Evolutionary conservation across 2,113 vertebrate genomes (phyloP).

Genomic region (Kobus ellipsiprymnus): DNA sequence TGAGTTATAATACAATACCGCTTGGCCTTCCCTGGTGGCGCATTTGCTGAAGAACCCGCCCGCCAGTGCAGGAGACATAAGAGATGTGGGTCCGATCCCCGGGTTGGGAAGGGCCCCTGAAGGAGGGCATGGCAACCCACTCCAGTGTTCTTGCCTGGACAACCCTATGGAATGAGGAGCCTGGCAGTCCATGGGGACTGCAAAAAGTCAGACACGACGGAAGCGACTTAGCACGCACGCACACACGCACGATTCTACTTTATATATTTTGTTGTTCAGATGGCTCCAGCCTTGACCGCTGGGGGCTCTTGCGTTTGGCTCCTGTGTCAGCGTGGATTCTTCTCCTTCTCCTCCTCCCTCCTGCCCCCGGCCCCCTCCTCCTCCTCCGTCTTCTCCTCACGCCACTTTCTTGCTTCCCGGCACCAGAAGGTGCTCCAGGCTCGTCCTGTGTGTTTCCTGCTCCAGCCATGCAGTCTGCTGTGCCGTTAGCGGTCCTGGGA

Average conservation of each 20-base stretch:
- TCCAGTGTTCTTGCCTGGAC: neutral
- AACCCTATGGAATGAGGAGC: neutral
- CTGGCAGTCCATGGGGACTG: neutral
- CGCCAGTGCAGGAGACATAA: neutral
- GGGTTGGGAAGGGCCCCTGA: neutral
- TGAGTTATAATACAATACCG: rapidly evolving
- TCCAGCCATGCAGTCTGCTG: rapidly evolving
- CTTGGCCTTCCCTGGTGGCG: neutral
- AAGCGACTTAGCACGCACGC: rapidly evolving
- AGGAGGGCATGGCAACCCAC: neutral
- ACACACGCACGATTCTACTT: rapidly evolving
- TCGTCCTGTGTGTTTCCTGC: neutral
- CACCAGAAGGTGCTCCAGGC: too few species aligned
- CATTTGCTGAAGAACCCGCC: neutral
- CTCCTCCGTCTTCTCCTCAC: neutral
- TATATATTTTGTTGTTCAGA: rapidly evolving
- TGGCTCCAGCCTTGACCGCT: rapidly evolving
- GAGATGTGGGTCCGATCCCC: neutral
- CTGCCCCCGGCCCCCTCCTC: neutral
- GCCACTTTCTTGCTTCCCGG: neutral
- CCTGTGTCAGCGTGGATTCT: neutral
- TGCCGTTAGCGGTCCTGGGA: neutral
- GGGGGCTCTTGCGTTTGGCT: neutral
- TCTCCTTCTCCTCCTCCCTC: neutral
- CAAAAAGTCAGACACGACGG: neutral